Conservation (phyloP, 1,140 invertebrate genomes). For the Drosophila parvula region DNA sequence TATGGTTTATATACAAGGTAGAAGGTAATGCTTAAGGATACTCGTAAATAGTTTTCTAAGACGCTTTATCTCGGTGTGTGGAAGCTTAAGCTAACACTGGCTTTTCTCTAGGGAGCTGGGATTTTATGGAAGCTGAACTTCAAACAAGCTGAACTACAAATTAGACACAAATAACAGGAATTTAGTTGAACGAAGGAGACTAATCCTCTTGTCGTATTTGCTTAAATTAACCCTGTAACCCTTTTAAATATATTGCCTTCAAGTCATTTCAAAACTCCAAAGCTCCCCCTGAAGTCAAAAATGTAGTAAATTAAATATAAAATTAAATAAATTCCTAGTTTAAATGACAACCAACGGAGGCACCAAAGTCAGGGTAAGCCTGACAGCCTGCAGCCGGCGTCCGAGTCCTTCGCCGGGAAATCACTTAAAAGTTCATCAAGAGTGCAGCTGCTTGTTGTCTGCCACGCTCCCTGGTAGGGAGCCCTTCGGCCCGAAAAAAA, state of each 20-base stretch:
- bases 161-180: background rate
- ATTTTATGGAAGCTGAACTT: background rate
- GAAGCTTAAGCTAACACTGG: background rate
- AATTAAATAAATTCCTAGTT: background rate
- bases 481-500: slow-evolving; percentile 42
- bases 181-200: background rate
- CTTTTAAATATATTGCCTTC: background rate
- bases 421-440: slow-evolving; percentile 76
- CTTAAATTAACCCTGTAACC: too few relatives aligned
- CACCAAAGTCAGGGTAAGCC: slow-evolving; percentile 1
- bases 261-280: background rate
- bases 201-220: background rate
- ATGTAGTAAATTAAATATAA: slow-evolving; percentile 19
- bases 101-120: background rate
- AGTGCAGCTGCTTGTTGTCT: slow-evolving; percentile 45
- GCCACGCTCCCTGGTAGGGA: slow-evolving; percentile 30
- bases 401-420: slow-evolving; percentile 50
- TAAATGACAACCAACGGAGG: slow-evolving; percentile 8
- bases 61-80: background rate
- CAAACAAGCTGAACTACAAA: background rate
- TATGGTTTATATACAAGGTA: background rate
- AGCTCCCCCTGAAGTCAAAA: background rate
- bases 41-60: background rate
- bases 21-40: background rate
- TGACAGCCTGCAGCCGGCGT: slow-evolving; percentile 24